These are phyloP conservation scores for Odontocolon sp. DNA, from an alignment of 2,888 invertebrate genomes.

Conservation along the genomic window DNA sequence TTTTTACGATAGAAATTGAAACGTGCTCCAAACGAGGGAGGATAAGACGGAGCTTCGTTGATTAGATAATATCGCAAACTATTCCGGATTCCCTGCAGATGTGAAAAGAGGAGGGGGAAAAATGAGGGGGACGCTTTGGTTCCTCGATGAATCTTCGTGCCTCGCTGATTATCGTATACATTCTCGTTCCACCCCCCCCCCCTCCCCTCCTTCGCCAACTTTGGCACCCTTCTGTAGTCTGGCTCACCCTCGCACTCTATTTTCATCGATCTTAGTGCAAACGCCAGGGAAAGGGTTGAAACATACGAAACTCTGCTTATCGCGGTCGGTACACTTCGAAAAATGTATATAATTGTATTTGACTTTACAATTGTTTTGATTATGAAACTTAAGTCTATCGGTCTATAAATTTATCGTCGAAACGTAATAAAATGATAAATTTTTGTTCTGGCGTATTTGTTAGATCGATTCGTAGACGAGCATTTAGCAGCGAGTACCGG, in stretches of 20 bases:
- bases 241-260: constrained; percentile 34
- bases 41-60: not conserved
- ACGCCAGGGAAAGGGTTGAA: constrained; percentile 37
- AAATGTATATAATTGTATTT: too few species aligned
- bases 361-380: too few species aligned
- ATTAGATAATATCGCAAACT: constrained; percentile 12
- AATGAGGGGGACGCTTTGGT: constrained; percentile 13
- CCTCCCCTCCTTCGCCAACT: not conserved
- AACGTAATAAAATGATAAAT: too few species aligned
- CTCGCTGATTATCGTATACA: constrained; percentile 36
- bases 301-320: constrained; percentile 41
- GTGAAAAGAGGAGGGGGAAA: not conserved
- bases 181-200: constrained; percentile 14
- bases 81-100: not conserved
- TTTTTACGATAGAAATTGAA: not conserved
- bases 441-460: too few species aligned
- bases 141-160: constrained; percentile 23
- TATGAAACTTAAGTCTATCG: too few species aligned
- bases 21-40: not conserved
- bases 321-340: constrained; percentile 60
- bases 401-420: too few species aligned
- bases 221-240: too few species aligned
- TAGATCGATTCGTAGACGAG: too few species aligned
- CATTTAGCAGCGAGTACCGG: too few species aligned
- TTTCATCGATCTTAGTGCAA: constrained; percentile 56